These are phyloP conservation scores for Zaprionus lineosus DNA, from an alignment of 2,888 invertebrate species.

Conservation along the genomic window DNA sequence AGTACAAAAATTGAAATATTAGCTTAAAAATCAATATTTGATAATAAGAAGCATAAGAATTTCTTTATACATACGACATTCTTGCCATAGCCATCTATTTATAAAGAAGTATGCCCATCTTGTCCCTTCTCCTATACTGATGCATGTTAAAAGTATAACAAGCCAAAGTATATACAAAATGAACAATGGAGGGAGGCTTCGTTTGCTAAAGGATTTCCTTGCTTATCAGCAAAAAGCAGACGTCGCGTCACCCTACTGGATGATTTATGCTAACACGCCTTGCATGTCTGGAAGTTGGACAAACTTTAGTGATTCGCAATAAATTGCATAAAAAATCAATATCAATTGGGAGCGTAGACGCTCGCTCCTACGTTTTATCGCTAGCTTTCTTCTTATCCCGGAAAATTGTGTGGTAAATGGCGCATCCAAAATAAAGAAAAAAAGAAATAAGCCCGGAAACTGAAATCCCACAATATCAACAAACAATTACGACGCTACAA, in stretches of 20 bases:
- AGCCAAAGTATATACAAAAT: slow-evolving; percentile 34
- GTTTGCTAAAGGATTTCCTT: slow-evolving; percentile 33
- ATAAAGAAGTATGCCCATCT: slow-evolving; percentile 30
- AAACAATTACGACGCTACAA: slow-evolving; percentile 51
- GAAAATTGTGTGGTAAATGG: slow-evolving; percentile 61
- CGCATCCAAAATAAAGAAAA: slow-evolving; percentile 48
- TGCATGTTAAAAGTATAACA: slow-evolving; percentile 35
- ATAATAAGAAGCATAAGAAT: too few species aligned
- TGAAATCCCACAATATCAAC: slow-evolving; percentile 39
- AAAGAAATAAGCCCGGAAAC: slow-evolving; percentile 45
- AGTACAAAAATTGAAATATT: slow-evolving; percentile 8
- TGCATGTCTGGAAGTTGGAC: not conserved
- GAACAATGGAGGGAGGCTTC: slow-evolving; percentile 20
- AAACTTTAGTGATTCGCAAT: slow-evolving; percentile 20
- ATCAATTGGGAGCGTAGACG: slow-evolving; percentile 31
- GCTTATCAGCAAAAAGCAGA: slow-evolving; percentile 46
- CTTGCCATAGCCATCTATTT: slow-evolving; percentile 8
- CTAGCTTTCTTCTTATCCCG: slow-evolving; percentile 9
- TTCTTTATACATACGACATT: too few species aligned
- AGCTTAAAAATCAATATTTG: too few species aligned
- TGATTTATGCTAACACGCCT: slow-evolving; percentile 26
- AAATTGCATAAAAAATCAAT: slow-evolving; percentile 47
- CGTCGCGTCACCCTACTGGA: slow-evolving; percentile 4
- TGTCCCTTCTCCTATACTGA: slow-evolving; percentile 11
- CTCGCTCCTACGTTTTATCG: slow-evolving; percentile 47